These are phyloP conservation scores for Chironomus riparius DNA, from an alignment of 2,888 invertebrate species.

Conservation along the genomic window DNA sequence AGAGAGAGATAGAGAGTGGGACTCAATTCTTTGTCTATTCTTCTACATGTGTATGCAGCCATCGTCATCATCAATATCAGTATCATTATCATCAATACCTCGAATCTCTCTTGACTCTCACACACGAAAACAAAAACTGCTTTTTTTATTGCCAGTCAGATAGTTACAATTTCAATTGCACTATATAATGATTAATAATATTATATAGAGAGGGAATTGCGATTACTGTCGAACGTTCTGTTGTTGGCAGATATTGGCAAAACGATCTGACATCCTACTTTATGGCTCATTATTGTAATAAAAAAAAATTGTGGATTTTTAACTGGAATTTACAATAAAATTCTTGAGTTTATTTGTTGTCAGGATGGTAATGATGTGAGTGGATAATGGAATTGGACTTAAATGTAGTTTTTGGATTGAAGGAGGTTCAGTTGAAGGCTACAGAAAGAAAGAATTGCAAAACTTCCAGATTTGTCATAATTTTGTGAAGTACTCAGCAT, in stretches of 20 bases:
- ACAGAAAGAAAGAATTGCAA: too few relatives aligned
- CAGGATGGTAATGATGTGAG: too few relatives aligned
- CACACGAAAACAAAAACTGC: background rate
- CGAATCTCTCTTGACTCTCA: background rate
- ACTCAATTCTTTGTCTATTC: constrained; percentile 2
- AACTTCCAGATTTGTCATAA: too few relatives aligned
- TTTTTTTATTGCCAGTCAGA: too few relatives aligned
- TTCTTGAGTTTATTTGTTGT: too few relatives aligned
- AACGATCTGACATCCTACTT: constrained; percentile 26
- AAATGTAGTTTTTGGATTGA: too few relatives aligned
- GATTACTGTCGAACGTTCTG: constrained; percentile 7
- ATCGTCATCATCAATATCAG: too few relatives aligned
- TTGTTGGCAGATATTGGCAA: constrained; percentile 15
- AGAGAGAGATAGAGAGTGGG: background rate
- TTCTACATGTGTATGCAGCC: background rate
- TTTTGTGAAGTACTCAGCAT: too few relatives aligned
- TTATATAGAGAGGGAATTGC: constrained; percentile 1
- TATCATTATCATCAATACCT: background rate
- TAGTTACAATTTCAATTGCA: too few relatives aligned
- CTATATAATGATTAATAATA: background rate
- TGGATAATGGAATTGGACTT: too few relatives aligned
- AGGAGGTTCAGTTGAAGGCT: too few relatives aligned
- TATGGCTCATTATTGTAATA: constrained; percentile 21
- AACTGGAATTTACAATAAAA: background rate
- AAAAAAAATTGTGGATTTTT: background rate